These are phyloP conservation scores for Syngnathus rostellatus DNA, from an alignment of 2,797 vertebrate species.

Conservation along the genomic window DNA sequence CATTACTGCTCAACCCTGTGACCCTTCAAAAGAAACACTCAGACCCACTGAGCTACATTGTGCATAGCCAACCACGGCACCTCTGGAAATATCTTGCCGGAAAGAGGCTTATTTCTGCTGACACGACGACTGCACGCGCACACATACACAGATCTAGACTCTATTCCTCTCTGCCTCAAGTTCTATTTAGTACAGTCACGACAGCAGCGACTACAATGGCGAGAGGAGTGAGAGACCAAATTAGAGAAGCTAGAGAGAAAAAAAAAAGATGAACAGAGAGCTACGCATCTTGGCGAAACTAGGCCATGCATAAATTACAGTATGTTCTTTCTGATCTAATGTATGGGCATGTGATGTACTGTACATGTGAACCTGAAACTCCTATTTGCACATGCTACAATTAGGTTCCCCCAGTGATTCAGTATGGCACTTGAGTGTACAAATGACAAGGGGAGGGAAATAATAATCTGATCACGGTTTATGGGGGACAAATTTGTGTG, in stretches of 20 bases:
- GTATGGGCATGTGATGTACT: conserved; percentile 22
- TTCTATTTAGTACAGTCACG: conserved; percentile 56
- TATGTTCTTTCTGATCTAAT: conserved; percentile 31
- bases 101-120: conserved; percentile 55
- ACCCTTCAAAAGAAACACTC: conserved; percentile 23
- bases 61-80: conserved; percentile 42
- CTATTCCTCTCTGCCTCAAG: conserved; percentile 55
- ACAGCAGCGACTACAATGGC: conserved; percentile 49
- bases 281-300: conserved; percentile 41
- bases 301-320: conserved; percentile 46
- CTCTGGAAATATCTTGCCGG: conserved; percentile 52
- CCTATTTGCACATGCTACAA: conserved; percentile 52
- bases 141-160: conserved; percentile 40
- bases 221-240: conserved; percentile 23
- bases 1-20: conserved; percentile 31
- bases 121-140: conserved; percentile 37
- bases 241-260: conserved; percentile 44
- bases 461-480: conserved; percentile 6
- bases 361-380: conserved; percentile 31
- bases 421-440: conserved; percentile 28
- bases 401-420: conserved; percentile 37
- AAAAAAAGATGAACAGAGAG: conserved; percentile 33
- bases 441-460: conserved; percentile 18
- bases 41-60: conserved; percentile 48
- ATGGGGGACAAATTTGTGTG: conserved; percentile 1